Percentiles rank a stretch among this genome's conserved stretches.
These are phyloP conservation scores for Clupea harengus DNA, from an alignment of 2,113 vertebrate species.

Conservation along the genomic window DNA sequence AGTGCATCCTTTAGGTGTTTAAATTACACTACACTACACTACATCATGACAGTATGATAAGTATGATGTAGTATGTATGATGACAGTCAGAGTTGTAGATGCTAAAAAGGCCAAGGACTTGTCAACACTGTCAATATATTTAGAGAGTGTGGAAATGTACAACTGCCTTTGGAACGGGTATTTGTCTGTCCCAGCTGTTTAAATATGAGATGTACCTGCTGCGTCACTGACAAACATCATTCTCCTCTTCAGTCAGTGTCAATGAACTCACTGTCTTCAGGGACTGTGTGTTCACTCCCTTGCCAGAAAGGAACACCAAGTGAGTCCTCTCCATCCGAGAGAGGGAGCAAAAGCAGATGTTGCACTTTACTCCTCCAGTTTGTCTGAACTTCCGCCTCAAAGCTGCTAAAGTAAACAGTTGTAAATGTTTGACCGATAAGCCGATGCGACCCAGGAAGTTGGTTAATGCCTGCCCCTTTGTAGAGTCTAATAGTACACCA, in stretches of 20 bases:
- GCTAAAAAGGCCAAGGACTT: too few relatives aligned
- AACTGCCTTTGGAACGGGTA: not conserved
- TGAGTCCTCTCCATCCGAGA: not conserved
- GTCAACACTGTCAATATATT: not conserved
- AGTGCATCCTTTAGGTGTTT: too few relatives aligned
- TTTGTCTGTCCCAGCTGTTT: not conserved
- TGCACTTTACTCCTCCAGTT: constrained; percentile 35
- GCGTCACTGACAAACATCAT: not conserved
- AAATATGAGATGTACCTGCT: not conserved
- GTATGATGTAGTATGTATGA: too few relatives aligned
- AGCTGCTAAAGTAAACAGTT: constrained; percentile 70
- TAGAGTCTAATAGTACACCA: constrained; percentile 40
- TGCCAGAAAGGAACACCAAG: not conserved
- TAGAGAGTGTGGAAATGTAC: not conserved
- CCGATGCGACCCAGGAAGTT: constrained; percentile 52
- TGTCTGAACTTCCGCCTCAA: constrained; percentile 66
- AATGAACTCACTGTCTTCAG: not conserved
- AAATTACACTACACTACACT: too few relatives aligned
- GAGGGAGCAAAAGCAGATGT: constrained; percentile 58
- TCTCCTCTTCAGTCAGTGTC: not conserved
- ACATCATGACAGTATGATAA: too few relatives aligned
- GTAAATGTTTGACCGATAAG: constrained; percentile 67
- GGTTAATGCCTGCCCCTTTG: constrained; percentile 52
- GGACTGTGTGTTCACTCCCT: not conserved
- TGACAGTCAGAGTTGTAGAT: too few relatives aligned